Base-by-base conservation (phyloP, 2,797 vertebrate species). In the Oreonectes daqikongensis region DNA sequence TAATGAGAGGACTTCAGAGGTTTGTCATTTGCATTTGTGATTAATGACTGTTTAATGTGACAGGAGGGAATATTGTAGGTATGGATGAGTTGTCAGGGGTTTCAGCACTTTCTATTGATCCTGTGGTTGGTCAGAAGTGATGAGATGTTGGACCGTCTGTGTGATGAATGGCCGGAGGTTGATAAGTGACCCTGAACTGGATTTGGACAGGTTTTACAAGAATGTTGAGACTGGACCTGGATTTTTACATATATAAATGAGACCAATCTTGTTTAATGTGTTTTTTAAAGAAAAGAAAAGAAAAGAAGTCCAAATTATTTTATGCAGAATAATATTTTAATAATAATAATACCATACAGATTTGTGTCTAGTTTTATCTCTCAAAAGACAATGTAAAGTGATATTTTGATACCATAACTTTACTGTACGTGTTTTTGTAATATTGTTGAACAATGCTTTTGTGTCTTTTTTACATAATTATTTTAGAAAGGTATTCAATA, bases 1-100 rank as follows among this genome's bases (percentile, higher is more conserved):
- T 89, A 86, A 89, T 90, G 82, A 80, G 44, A 73, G 65, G 77
- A 82, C 86, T 61, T 78, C 50, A 60, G 52, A 70, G 66, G 18
- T 85, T 87, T 83, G 82, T 86, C 87, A 85, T 88, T 81, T 81
- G 59, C 75, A 48, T 44, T 30, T 77, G 64, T 88, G 86, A 90
- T 89, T 84, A 87, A 89, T 90, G 87, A 89, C 64, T 70, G 18
- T 74, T 79, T 60, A 32, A 72, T 73, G 53, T 77, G 84, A 86
- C 71, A 72, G 79, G 64, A 77, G 74, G 65, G 76, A 57, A 74
- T 78, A 68, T 72, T 77, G 72, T 82, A 67, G 28, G 78, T 44
- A 75, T 66, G 69, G 70, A 75, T 53, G 44, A 75, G 73, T 76
- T 65, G 75, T 64, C 53, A 59, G 64, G 65, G 75, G 80, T 82